phyloP scores from a whole-genome alignment of 2,113 vertebrate genomes.

The Mesoclemmys tuberculata region DNA sequence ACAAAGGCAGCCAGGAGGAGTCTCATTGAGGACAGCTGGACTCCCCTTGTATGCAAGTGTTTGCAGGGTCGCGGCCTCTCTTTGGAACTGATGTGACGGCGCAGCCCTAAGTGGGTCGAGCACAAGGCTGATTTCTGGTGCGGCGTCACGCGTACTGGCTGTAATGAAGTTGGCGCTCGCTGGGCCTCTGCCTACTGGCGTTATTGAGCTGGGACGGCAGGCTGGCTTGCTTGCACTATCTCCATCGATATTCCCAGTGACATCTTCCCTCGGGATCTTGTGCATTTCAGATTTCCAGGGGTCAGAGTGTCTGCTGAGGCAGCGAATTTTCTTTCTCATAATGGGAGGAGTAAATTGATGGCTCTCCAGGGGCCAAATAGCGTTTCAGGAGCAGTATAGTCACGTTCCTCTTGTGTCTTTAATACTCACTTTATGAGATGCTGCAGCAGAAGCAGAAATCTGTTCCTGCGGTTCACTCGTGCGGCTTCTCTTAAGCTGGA shows the following conservation, averaged over 20 bases:
- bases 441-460: neutral
- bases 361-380: neutral
- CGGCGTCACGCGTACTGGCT: neutral
- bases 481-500: neutral
- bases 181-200: neutral
- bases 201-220: neutral
- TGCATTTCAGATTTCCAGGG: neutral
- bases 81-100: neutral
- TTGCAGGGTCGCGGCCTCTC: neutral
- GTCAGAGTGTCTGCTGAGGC: neutral
- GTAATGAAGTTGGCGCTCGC: neutral
- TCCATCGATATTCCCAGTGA: neutral
- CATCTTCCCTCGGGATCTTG: neutral
- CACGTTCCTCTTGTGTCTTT: neutral
- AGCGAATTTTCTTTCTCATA: neutral
- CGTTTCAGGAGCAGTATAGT: neutral
- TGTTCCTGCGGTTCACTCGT: neutral
- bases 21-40: neutral
- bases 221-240: neutral
- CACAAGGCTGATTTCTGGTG: neutral
- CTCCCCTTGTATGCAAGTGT: neutral
- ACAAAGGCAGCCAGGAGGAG: neutral
- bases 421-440: neutral
- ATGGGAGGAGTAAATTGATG: neutral
- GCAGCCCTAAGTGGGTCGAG: neutral